phyloP scores from a whole-genome alignment of 2,113 vertebrate genomes.

The Hippoglossus stenolepis region DNA sequence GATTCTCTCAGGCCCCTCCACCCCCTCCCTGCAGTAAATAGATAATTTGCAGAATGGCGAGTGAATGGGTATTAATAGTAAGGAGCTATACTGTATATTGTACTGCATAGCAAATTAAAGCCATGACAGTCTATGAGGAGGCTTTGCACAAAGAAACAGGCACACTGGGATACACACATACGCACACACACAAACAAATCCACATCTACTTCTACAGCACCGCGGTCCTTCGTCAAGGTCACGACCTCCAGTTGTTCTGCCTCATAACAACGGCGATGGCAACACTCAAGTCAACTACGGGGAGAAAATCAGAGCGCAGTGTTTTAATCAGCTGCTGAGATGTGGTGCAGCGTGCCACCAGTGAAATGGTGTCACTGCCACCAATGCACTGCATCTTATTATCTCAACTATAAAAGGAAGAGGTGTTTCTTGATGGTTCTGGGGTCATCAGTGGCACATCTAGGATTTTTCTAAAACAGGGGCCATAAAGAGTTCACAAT shows the following conservation, averaged over 20 bases:
- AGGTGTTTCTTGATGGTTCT: neutral
- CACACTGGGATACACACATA: neutral
- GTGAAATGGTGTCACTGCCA: slow-evolving; percentile 35
- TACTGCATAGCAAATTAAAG: slow-evolving; percentile 50
- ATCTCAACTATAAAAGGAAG: neutral
- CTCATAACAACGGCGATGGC: slow-evolving; percentile 44
- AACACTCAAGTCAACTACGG: slow-evolving; percentile 26
- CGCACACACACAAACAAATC: slow-evolving; percentile 14
- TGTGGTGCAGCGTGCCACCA: slow-evolving; percentile 32
- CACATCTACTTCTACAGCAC: slow-evolving; percentile 10
- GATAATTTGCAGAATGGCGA: slow-evolving; percentile 61
- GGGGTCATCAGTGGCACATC: neutral
- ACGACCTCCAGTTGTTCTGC: slow-evolving; percentile 57
- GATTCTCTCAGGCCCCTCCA: slow-evolving; percentile 36
- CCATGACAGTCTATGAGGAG: slow-evolving; percentile 13
- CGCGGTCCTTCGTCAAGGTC: slow-evolving; percentile 63
- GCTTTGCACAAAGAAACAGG: slow-evolving; percentile 25
- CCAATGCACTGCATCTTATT: slow-evolving; percentile 3
- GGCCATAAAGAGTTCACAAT: neutral
- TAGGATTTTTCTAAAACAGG: neutral
- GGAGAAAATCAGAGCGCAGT: slow-evolving; percentile 31
- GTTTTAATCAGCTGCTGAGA: slow-evolving; percentile 54
- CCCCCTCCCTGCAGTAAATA: slow-evolving; percentile 62
- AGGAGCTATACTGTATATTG: slow-evolving; percentile 50
- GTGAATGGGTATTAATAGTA: slow-evolving; percentile 66